Conservation (phyloP, 2,113 vertebrate genomes). For the Corydoras sp. region DNA sequence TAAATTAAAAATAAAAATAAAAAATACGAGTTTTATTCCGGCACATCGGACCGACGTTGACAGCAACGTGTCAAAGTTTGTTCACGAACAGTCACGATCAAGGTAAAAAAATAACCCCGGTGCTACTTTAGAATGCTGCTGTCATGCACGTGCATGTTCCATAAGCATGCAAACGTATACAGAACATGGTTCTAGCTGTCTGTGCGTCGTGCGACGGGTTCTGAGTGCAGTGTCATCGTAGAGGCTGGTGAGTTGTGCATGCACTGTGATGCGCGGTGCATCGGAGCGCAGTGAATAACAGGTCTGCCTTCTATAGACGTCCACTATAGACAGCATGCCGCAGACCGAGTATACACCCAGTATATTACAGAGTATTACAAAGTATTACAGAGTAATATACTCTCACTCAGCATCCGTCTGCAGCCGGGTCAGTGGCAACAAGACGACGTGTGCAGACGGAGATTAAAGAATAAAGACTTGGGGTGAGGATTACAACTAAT, state of each 20-base stretch:
- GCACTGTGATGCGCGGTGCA: constrained; percentile 47
- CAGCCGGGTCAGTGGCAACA: no score
- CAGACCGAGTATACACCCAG: constrained; percentile 42
- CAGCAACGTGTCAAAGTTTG: no score
- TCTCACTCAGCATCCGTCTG: constrained; percentile 7
- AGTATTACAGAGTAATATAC: constrained; percentile 29
- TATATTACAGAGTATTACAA: constrained; percentile 35
- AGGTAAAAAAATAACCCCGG: no score
- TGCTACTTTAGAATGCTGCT: no score
- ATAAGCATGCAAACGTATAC: constrained; percentile 12
- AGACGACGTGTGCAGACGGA: no score
- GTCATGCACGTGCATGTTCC: constrained; percentile 10
- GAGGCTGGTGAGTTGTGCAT: constrained; percentile 23
- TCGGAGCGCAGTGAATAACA: constrained; percentile 28
- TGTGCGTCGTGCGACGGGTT: not conserved
- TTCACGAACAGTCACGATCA: no score
- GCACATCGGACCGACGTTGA: no score
- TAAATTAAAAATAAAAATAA: no score
- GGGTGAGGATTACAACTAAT: no score
- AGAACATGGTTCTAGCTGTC: not conserved
- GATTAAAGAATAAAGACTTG: no score
- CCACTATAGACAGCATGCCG: constrained; percentile 46
- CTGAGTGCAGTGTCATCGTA: constrained; percentile 2
- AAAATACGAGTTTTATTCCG: no score
- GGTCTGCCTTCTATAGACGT: constrained; percentile 52